Evolutionary conservation across 2,888 invertebrate species (phyloP).

Genomic region (Allophyes oxyacanthae): DNA sequence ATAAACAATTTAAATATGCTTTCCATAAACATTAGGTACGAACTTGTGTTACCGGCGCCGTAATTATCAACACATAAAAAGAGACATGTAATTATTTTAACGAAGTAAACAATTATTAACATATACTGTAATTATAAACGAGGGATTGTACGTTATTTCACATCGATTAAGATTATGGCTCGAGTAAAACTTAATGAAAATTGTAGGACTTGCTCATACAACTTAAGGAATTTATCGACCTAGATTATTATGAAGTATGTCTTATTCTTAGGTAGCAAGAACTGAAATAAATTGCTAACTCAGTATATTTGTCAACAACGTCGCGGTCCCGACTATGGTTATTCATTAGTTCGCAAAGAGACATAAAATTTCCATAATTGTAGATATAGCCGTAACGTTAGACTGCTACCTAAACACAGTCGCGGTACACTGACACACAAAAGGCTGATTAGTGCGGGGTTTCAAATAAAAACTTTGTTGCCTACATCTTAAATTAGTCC

Average conservation of each 20-base stretch:
- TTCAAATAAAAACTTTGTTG: conserved; percentile 79
- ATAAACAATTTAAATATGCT: conserved; percentile 38
- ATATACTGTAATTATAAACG: conserved; percentile 47
- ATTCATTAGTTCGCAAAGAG: conserved; percentile 68
- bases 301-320: conserved; percentile 63
- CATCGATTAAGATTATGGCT: conserved; percentile 56
- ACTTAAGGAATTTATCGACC: conserved; percentile 37
- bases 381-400: conserved; percentile 59
- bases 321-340: conserved; percentile 60
- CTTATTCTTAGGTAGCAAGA: conserved; percentile 53
- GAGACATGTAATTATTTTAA: conserved; percentile 51
- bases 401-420: conserved; percentile 54
- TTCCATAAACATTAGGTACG: conserved; percentile 31
- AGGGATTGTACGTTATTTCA: conserved; percentile 42
- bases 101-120: conserved; percentile 49
- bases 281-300: conserved; percentile 57
- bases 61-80: conserved; percentile 53
- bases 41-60: conserved; percentile 23
- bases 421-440: conserved; percentile 57
- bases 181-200: conserved; percentile 52
- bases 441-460: conserved; percentile 61
- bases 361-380: conserved; percentile 67
- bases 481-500: conserved; percentile 81
- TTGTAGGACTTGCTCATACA: conserved; percentile 42
- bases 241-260: conserved; percentile 37